Conservation (phyloP, 2,888 invertebrate genomes). For the Cheilosia grossa region DNA sequence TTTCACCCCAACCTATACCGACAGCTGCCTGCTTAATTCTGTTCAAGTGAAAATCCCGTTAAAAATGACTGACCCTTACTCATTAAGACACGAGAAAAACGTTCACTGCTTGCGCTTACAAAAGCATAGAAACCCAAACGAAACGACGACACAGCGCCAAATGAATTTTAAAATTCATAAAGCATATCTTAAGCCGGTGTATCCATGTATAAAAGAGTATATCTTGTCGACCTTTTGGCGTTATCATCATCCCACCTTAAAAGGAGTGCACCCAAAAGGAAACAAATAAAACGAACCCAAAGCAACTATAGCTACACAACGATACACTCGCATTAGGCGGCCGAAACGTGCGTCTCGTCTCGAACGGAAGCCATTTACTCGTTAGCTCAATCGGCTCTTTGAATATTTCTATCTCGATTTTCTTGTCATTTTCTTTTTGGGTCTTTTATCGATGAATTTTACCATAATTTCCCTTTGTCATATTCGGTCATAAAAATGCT, state of each 20-base stretch:
- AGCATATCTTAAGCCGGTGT: slow-evolving; percentile 42
- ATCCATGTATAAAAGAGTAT: slow-evolving; percentile 2
- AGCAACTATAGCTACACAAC: slow-evolving; percentile 8
- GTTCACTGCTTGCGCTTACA: slow-evolving; percentile 16
- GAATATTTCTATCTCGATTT: slow-evolving; percentile 51
- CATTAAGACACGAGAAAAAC: slow-evolving; percentile 42
- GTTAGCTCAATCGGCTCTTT: slow-evolving; percentile 42
- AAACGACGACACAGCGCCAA: slow-evolving; percentile 38
- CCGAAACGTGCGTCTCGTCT: slow-evolving; percentile 56
- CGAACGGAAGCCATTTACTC: slow-evolving; percentile 68
- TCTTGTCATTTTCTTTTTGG: slow-evolving; percentile 36
- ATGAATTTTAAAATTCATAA: slow-evolving; percentile 66
- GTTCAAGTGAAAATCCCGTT: slow-evolving; percentile 33
- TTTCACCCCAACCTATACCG: no score
- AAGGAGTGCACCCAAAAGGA: slow-evolving; percentile 68
- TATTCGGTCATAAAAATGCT: slow-evolving; percentile 71
- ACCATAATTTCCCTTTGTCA: slow-evolving; percentile 73
- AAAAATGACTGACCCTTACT: slow-evolving; percentile 24
- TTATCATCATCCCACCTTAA: slow-evolving; percentile 70
- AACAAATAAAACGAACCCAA: slow-evolving; percentile 17
- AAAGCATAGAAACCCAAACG: slow-evolving; percentile 8
- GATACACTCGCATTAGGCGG: slow-evolving; percentile 30
- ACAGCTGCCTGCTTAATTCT: slow-evolving; percentile 11
- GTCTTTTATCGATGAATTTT: slow-evolving; percentile 62
- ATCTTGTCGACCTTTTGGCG: slow-evolving; percentile 67